phyloP scores from a whole-genome alignment of 2,797 vertebrate species.

The Hirundo rustica region DNA sequence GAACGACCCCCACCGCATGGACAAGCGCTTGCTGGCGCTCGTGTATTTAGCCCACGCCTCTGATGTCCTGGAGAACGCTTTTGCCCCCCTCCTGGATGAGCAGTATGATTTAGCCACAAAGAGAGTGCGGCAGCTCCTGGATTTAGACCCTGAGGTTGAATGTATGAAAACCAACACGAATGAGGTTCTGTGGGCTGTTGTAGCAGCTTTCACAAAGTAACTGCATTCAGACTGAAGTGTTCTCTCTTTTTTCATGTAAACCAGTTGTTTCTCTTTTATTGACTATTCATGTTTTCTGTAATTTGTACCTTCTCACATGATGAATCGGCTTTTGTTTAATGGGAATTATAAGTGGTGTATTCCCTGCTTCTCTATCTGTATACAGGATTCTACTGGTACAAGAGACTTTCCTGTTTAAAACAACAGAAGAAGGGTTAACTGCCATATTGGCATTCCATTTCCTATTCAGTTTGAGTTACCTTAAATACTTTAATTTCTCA shows the following conservation, averaged over 20 bases:
- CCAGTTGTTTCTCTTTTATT: slow-evolving; percentile 67
- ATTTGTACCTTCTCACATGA: slow-evolving; percentile 73
- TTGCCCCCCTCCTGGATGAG: slow-evolving; percentile 92
- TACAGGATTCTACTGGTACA: slow-evolving; percentile 74
- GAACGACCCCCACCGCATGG: slow-evolving; percentile 95
- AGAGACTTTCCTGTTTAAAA: slow-evolving; percentile 73
- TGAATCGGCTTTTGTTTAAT: slow-evolving; percentile 67
- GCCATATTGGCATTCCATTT: slow-evolving; percentile 78
- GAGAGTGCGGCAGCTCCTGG: slow-evolving; percentile 91
- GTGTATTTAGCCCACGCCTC: slow-evolving; percentile 95
- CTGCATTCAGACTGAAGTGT: slow-evolving; percentile 44
- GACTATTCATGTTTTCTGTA: slow-evolving; percentile 73
- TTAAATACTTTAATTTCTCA: slow-evolving; percentile 47
- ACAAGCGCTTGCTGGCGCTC: slow-evolving; percentile 92
- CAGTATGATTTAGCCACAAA: slow-evolving; percentile 97
- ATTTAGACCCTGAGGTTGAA: slow-evolving; percentile 93
- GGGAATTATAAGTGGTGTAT: slow-evolving; percentile 64
- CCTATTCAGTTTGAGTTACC: slow-evolving; percentile 53
- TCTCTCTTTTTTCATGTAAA: slow-evolving; percentile 55
- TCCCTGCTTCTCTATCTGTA: slow-evolving; percentile 58
- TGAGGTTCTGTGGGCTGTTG: slow-evolving; percentile 93
- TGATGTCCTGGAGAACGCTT: slow-evolving; percentile 95
- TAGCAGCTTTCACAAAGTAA: slow-evolving; percentile 96
- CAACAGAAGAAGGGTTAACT: slow-evolving; percentile 56
- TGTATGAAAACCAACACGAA: slow-evolving; percentile 89